Base-by-base conservation (phyloP, 2,113 vertebrate genomes). In the Actinemys pallida region DNA sequence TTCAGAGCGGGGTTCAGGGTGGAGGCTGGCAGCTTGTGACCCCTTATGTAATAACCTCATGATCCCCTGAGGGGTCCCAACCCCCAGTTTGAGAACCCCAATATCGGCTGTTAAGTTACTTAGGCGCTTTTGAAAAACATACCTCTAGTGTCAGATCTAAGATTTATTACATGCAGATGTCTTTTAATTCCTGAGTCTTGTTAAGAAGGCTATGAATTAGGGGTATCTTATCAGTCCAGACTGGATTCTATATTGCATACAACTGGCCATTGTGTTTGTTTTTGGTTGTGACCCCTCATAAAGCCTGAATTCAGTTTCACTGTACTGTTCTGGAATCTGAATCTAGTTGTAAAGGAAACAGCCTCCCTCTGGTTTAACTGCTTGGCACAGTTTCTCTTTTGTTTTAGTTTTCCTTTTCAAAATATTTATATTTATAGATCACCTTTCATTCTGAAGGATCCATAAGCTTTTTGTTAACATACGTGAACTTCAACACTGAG, bases 361-460 rank as follows among this genome's bases (percentile, higher is more conserved):
- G 7, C 27, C 6, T 81, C 31, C 10, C 56, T 93, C 29, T 52
- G 13, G 2, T 45, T 85, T 85, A n/a, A 69, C 35, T 69, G 24
- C 0, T 17, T 54, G 53, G 35, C 79, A 90, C 4, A 24, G 39
- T 84, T 88, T 20, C 10, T 90, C 29, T 76, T 91, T 93, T 78
- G n/a, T 84, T 94, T 90, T 84, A 80, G 3, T 83, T 95, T 10
- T 94, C 6, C 42, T 85, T 94, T 92, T 81, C 29, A 87, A 89
- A 93, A 49, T 87, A 81, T 79, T 92, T 56, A 27, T 49, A 72
- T 69, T 72, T 90, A 54, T 81, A 85, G 72, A 47, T 76, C 31
- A 54, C 9, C 22, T 93, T 79, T 93, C 87, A 42, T 88, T 88
- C 83, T n/a, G 31, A 62, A 90, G 57, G 19, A 85, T 81, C 83